phyloP scores from a whole-genome alignment of 2,113 vertebrate species.

The Aix galericulata region DNA sequence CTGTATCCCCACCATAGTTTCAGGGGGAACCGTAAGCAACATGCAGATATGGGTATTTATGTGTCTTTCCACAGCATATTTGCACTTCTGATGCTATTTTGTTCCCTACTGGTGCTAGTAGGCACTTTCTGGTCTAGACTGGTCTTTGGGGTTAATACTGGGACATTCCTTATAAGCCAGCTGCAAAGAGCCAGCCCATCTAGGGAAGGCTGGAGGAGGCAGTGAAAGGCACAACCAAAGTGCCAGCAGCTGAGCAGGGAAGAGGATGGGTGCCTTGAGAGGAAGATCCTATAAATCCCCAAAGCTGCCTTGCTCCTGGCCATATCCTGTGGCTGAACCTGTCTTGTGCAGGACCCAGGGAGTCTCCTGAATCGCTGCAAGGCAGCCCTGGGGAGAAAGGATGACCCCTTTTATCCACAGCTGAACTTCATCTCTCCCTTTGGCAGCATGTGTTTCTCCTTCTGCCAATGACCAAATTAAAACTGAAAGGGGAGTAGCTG shows the following conservation, averaged over 20 bases:
- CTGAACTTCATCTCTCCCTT: neutral
- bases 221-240: fast-evolving
- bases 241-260: neutral
- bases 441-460: neutral
- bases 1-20: neutral
- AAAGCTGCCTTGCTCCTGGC: neutral
- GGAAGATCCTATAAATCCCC: neutral
- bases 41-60: neutral
- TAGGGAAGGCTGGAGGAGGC: neutral
- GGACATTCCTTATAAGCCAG: neutral
- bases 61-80: neutral
- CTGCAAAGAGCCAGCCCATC: neutral
- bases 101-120: neutral
- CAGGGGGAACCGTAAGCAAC: neutral
- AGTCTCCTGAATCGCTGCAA: neutral
- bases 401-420: neutral
- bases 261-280: neutral
- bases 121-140: neutral
- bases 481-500: neutral
- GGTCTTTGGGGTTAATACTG: neutral
- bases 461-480: neutral
- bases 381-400: neutral
- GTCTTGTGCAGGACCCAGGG: neutral
- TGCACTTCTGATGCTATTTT: neutral
- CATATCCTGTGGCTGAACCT: fast-evolving